A percentile compares a stretch with the other conserved stretches of the same genome.
Evolutionary conservation across 92 coral and sea anemone genomes (phyloP).

Genomic region (Parazoanthus darwini): DNA sequence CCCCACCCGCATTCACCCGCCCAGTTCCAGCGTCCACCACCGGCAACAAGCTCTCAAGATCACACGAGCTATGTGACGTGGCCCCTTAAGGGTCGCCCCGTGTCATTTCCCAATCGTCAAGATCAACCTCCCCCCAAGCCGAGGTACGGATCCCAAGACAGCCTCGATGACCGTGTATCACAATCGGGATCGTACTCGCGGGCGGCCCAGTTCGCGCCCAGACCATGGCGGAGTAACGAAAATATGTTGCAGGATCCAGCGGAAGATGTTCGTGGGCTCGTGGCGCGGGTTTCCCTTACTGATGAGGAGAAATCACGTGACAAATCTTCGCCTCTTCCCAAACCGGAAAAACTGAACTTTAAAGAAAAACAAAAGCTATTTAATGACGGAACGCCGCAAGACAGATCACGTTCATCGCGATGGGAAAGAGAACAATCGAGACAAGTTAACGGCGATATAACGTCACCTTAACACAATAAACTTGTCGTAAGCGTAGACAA

Average conservation of each 20-base stretch:
- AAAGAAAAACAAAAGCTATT: constrained; percentile 92
- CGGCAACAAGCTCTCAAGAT: constrained; percentile 53
- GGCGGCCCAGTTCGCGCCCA: constrained; percentile 66
- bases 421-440: constrained; percentile 80
- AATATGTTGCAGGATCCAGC: constrained; percentile 56
- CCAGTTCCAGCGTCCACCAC: constrained; percentile 46
- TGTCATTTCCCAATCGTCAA: constrained; percentile 50
- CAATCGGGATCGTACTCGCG: constrained; percentile 55
- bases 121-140: constrained; percentile 47
- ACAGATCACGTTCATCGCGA: constrained; percentile 63
- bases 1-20: neutral
- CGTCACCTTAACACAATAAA: constrained; percentile 30
- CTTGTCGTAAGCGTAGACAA: neutral
- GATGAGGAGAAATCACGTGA: constrained; percentile 71
- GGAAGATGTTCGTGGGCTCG: constrained; percentile 65
- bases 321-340: constrained; percentile 72
- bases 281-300: constrained; percentile 73
- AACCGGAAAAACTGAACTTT: constrained; percentile 83
- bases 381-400: constrained; percentile 78
- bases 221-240: constrained; percentile 70
- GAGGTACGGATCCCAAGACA: constrained; percentile 49
- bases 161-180: constrained; percentile 58
- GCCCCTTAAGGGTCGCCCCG: constrained; percentile 77
- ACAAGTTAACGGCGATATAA: constrained; percentile 56
- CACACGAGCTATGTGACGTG: constrained; percentile 72